These are phyloP conservation scores for Melanchra persicariae DNA, from an alignment of 2,888 invertebrate species.

Conservation along the genomic window DNA sequence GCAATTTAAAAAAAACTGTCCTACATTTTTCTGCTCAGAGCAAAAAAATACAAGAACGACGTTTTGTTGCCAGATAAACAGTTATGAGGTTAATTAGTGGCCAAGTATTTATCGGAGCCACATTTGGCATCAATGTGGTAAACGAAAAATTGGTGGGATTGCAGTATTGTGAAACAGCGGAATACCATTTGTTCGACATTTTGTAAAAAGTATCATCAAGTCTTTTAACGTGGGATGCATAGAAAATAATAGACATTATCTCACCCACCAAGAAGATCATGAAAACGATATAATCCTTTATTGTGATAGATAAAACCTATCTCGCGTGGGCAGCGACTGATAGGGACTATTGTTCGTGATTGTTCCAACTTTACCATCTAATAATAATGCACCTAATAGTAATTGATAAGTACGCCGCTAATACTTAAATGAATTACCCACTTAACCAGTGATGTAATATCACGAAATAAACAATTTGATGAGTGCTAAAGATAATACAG, in stretches of 20 bases:
- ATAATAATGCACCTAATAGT: slow-evolving; percentile 31
- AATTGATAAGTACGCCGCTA: slow-evolving; percentile 49
- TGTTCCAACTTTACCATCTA: slow-evolving; percentile 53
- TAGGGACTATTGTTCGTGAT: slow-evolving; percentile 69
- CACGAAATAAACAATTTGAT: slow-evolving; percentile 68
- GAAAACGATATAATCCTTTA: neutral
- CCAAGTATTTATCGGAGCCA: slow-evolving; percentile 30
- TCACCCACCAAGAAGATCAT: neutral
- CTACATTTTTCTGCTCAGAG: neutral
- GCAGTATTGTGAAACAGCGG: slow-evolving; percentile 11
- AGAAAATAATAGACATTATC: neutral
- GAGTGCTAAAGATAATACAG: slow-evolving; percentile 46
- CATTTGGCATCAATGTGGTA: slow-evolving; percentile 34
- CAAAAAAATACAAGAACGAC: slow-evolving; percentile 7
- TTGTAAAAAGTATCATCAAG: neutral
- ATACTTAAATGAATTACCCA: slow-evolving; percentile 74
- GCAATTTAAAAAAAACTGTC: neutral
- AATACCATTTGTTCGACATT: neutral
- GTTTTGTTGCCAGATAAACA: slow-evolving; percentile 29
- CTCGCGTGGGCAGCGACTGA: slow-evolving; percentile 67
- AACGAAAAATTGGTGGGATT: neutral
- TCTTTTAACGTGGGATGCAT: neutral
- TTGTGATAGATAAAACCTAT: slow-evolving; percentile 33
- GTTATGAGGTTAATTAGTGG: slow-evolving; percentile 44
- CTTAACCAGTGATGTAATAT: slow-evolving; percentile 76